Evolutionary conservation across 1,140 invertebrate species (phyloP).

Genomic region (Asobara japonica): DNA sequence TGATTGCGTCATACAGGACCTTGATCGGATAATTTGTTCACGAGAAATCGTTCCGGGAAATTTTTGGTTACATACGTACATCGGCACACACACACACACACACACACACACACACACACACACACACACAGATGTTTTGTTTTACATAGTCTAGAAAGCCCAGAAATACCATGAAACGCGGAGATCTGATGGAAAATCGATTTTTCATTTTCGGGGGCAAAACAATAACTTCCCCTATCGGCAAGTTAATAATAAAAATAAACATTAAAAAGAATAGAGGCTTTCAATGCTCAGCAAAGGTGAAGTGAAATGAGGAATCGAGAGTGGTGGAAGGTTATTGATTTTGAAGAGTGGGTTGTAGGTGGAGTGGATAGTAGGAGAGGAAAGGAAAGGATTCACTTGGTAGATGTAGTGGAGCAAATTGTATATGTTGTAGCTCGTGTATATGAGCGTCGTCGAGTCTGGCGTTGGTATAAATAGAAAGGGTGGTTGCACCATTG

Average conservation of each 20-base stretch:
- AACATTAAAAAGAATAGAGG: constrained; percentile 30
- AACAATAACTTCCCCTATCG: too few species aligned
- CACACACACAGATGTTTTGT: too few species aligned
- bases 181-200: too few species aligned
- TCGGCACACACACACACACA: too few species aligned
- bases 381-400: constrained; percentile 10
- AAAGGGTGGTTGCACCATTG: constrained; percentile 64
- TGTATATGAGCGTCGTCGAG: constrained; percentile 43
- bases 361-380: constrained; percentile 12
- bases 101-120: too few species aligned
- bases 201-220: too few species aligned
- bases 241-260: constrained; percentile 28
- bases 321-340: constrained; percentile 58
- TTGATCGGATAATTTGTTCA: too few species aligned
- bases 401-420: neutral
- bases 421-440: constrained; percentile 47
- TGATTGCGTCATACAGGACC: too few species aligned
- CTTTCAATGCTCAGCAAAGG: constrained; percentile 27
- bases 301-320: constrained; percentile 40
- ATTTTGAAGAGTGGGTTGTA: constrained; percentile 56
- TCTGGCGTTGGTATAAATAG: constrained; percentile 59
- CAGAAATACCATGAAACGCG: too few species aligned
- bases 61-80: too few species aligned
- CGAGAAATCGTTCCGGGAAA: too few species aligned
- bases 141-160: too few species aligned